phyloP scores from a whole-genome alignment of 2,113 vertebrate species.

The Labrus mixtus region DNA sequence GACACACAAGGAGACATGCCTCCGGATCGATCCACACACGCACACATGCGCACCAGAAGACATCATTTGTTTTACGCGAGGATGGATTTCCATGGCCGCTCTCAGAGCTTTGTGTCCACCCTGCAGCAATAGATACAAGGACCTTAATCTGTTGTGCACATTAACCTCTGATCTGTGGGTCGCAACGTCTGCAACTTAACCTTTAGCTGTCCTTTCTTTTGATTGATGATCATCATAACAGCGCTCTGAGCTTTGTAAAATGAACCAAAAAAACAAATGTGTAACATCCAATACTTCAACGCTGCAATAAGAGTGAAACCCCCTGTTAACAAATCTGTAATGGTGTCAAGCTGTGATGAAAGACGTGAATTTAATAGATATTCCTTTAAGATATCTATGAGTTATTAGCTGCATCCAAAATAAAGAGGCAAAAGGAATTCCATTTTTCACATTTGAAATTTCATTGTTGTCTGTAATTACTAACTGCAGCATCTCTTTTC shows the following conservation, averaged over 20 bases:
- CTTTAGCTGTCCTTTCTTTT: conserved; percentile 15
- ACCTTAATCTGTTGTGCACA: conserved; percentile 22
- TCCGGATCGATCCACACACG: not conserved
- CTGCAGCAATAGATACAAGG: conserved; percentile 8
- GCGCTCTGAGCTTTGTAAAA: not conserved
- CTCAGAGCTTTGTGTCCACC: conserved; percentile 14
- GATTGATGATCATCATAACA: conserved; percentile 20
- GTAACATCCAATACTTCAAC: not conserved
- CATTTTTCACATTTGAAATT: too few relatives aligned
- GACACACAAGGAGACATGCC: not conserved
- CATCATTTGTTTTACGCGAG: not conserved
- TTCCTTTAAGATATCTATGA: too few relatives aligned
- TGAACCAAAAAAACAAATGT: not conserved
- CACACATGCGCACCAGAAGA: not conserved
- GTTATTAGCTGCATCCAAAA: too few relatives aligned
- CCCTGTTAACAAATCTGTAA: too few relatives aligned
- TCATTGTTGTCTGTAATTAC: too few relatives aligned
- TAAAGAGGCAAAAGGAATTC: too few relatives aligned
- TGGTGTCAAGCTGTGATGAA: not conserved
- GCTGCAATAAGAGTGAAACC: not conserved
- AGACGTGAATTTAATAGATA: not conserved
- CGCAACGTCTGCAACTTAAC: not conserved
- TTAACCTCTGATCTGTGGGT: conserved; percentile 40
- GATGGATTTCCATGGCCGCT: conserved; percentile 6
- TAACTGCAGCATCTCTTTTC: too few relatives aligned